Base-by-base conservation (phyloP, 1,140 invertebrate species). In the Lordiphosa stackelbergi region DNA sequence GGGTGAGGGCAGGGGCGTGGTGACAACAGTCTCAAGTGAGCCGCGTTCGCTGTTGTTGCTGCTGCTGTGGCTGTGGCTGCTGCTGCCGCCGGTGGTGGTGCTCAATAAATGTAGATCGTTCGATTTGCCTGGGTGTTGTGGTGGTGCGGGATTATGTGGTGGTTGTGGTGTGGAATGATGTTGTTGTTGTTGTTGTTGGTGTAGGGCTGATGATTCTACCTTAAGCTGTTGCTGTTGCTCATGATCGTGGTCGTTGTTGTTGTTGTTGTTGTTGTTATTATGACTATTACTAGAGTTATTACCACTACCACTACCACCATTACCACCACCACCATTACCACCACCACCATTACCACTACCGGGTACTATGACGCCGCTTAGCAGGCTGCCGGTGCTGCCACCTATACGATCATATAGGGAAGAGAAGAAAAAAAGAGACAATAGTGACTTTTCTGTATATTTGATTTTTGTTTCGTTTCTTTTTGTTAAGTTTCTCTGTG, bases 341-440 rank as follows among this genome's bases (percentile, higher is more conserved):
- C 64, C 68, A 71, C 60, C 61, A 62, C 69, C 77, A 73, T 63
- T 69, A 83, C 72, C 83, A 75, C 70, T 75, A 77, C 85, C 85
- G 69, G 85, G 85, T 73, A 87, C 85, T 73, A 87, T 87, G 63
- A 87, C 85, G 75, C 85, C 85, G 66, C 85, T 71, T 53, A 87
- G 72, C 73, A 87, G 79, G 83, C 74, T 85, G 69, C 68, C 86
- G 79, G 85, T 87, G 77, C 85, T 87, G 83, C 85, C 85, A 88
- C 86, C 86, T 88, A 87, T 71, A 83, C 66, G 64, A 65, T 74
- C 63, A 87, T 88, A 86, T 83, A 75, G 52, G 85, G 86, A 87
- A 87, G 81, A 86, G 81, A 86, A 87, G 81, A 87, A 85, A 87
- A 85, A 87, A 87, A 87, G 86, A 88, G 86, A 88, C 86, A 88